phyloP scores from a whole-genome alignment of 2,888 invertebrate species.

The Belgica antarctica region DNA sequence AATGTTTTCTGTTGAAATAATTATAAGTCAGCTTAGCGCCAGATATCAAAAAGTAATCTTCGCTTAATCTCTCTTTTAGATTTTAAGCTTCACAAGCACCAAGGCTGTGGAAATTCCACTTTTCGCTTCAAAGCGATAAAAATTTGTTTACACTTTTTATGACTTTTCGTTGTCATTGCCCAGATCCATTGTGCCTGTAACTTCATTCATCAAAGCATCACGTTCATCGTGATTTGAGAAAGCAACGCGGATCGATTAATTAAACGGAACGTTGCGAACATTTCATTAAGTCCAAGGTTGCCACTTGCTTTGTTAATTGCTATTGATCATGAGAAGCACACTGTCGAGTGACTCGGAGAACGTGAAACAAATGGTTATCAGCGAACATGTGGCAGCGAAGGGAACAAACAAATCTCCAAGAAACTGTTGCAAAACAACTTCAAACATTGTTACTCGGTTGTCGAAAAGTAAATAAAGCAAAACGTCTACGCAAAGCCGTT shows the following conservation, averaged over 20 bases:
- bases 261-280: not conserved
- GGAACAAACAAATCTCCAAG: constrained; percentile 11
- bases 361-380: constrained; percentile 11
- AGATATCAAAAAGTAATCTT: too few relatives aligned
- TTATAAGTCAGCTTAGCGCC: too few relatives aligned
- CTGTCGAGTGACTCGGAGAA: not conserved
- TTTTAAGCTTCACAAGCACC: too few relatives aligned
- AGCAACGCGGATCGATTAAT: not conserved
- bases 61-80: too few relatives aligned
- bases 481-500: constrained; percentile 25
- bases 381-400: constrained; percentile 12
- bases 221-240: not conserved
- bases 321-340: not conserved
- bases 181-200: too few relatives aligned
- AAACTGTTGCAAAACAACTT: not conserved
- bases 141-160: too few relatives aligned
- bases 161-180: too few relatives aligned
- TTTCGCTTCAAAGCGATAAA: too few relatives aligned
- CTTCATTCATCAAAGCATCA: not conserved
- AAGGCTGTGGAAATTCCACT: too few relatives aligned
- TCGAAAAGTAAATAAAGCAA: not conserved
- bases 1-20: constrained; percentile 9
- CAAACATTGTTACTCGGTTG: not conserved
- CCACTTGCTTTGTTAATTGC: constrained; percentile 12
- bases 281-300: constrained; percentile 30